These are phyloP conservation scores for Ptilorrhoa leucosticta DNA, from an alignment of 2,113 vertebrate genomes.

Conservation along the genomic window DNA sequence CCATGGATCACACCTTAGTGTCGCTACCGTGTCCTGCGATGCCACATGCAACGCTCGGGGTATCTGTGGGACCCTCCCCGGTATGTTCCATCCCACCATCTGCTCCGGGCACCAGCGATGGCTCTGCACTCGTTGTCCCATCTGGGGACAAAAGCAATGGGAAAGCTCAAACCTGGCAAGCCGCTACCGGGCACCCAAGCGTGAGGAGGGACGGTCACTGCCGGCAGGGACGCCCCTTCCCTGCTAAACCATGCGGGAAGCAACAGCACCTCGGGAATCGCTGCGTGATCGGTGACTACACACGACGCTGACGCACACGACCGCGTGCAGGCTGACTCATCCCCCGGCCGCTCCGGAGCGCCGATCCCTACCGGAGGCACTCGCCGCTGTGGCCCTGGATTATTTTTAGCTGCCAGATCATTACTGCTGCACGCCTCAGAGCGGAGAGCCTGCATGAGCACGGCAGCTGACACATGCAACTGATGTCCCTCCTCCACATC, in stretches of 20 bases:
- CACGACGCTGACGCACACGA: not conserved
- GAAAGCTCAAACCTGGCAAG: fast-evolving
- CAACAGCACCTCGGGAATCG: not conserved
- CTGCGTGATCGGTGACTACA: not conserved
- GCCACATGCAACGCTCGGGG: fast-evolving
- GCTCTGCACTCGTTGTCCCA: not conserved
- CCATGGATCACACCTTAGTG: fast-evolving
- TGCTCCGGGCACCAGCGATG: fast-evolving
- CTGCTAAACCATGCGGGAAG: not conserved
- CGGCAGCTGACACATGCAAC: not conserved
- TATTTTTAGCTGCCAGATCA: conserved; percentile 71
- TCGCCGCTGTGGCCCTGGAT: not conserved
- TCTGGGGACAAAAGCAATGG: fast-evolving
- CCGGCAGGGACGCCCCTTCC: not conserved
- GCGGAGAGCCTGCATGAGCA: not conserved
- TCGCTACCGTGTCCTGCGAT: fast-evolving
- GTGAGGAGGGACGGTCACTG: not conserved
- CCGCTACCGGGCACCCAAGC: fast-evolving
- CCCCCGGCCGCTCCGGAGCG: not conserved
- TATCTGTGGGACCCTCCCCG: not conserved
- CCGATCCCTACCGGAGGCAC: not conserved
- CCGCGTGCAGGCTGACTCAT: conserved; percentile 50
- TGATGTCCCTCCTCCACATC: not conserved
- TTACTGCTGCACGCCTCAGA: conserved; percentile 56
- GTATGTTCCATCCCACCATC: fast-evolving